These are phyloP conservation scores for Vireo altiloquus DNA, from an alignment of 2,113 vertebrate species.

Conservation along the genomic window DNA sequence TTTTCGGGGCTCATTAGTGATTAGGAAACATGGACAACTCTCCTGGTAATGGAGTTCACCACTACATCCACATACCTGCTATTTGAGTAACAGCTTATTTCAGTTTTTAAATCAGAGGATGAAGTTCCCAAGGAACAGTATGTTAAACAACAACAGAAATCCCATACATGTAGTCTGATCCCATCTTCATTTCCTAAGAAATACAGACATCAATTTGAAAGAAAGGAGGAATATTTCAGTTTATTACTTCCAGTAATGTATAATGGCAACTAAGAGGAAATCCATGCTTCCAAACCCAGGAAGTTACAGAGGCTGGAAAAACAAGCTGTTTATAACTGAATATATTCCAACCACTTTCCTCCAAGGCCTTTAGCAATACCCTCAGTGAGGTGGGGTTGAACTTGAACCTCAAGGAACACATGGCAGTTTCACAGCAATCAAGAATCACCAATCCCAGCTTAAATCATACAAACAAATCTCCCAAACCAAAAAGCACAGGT, in stretches of 20 bases:
- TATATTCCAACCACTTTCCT: background rate
- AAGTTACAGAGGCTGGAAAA: background rate
- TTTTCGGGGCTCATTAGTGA: background rate
- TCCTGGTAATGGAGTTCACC: background rate
- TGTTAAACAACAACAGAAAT: background rate
- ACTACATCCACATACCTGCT: background rate
- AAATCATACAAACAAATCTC: background rate
- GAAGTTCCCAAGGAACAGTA: background rate
- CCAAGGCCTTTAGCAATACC: background rate
- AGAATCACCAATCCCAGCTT: background rate
- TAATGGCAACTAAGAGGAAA: background rate
- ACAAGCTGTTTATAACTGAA: background rate
- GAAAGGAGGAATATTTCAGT: background rate
- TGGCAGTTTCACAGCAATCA: background rate
- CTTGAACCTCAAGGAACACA: background rate
- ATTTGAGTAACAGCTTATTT: background rate
- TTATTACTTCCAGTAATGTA: background rate
- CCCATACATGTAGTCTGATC: background rate
- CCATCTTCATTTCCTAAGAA: background rate
- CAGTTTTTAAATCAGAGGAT: background rate
- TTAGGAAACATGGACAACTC: background rate
- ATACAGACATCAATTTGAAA: background rate
- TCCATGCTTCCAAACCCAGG: background rate
- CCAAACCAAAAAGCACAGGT: background rate
- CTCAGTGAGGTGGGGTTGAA: background rate